A percentile compares a stretch with the other conserved stretches of the same genome.
Conservation (phyloP, 2,888 invertebrate species). For the Dioctria linearis region DNA sequence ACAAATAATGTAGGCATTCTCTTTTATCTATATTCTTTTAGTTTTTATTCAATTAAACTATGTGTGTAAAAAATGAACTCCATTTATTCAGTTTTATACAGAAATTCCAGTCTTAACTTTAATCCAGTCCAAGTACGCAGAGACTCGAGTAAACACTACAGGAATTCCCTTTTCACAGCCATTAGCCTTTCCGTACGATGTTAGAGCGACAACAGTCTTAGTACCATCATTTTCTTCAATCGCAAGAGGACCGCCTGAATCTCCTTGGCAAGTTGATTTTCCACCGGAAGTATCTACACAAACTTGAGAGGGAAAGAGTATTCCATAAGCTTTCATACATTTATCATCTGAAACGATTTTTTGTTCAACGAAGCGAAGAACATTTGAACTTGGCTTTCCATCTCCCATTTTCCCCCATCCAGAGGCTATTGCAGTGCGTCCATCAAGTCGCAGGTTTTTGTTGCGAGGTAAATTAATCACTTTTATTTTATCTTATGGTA, state of each 20-base stretch:
- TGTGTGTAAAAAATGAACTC: too few species aligned
- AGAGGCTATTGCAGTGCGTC: conserved; percentile 17
- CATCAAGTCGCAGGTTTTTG: not conserved
- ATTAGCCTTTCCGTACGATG: conserved; percentile 50
- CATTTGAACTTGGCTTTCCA: not conserved
- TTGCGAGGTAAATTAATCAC: conserved; percentile 12
- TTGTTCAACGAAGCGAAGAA: conserved; percentile 41
- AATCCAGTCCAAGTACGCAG: conserved; percentile 53
- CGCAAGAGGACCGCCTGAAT: conserved; percentile 61
- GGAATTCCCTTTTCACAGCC: conserved; percentile 55
- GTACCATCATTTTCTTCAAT: conserved; percentile 31
- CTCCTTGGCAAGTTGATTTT: conserved; percentile 66
- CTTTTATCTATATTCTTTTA: too few species aligned
- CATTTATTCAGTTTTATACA: not conserved
- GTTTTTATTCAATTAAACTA: too few species aligned
- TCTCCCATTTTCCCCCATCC: conserved; percentile 44
- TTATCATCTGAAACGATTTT: not conserved
- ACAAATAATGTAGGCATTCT: too few species aligned
- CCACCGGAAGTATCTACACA: conserved; percentile 65
- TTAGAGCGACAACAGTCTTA: conserved; percentile 50
- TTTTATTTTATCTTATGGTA: conserved; percentile 7
- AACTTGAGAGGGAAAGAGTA: conserved; percentile 62
- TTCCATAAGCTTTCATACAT: conserved; percentile 9
- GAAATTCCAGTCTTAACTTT: conserved; percentile 13
- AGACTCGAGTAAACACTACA: conserved; percentile 44